Base-by-base conservation (phyloP, 1,140 invertebrate genomes). In the Papilio polytes region DNA sequence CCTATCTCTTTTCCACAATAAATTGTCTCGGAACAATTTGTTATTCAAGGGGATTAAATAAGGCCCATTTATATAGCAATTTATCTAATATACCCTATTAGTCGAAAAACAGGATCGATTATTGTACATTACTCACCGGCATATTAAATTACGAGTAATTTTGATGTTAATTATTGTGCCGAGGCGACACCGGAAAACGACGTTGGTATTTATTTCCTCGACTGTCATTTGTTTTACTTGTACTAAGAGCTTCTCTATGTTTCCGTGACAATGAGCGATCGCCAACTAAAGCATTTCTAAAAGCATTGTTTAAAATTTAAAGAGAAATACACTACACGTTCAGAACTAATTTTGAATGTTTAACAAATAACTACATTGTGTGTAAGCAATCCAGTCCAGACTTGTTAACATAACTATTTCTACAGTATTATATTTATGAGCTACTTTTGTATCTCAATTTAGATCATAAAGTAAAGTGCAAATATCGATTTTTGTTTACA, bases 41-140 rank as follows among this genome's bases (percentile, higher is more conserved):
- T 85, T 83, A 83, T 83, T 84, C 77, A 72, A 80, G 66, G 80
- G 80, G 81, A 83, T 85, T 85, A 85, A 85, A 87, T 84, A 81
- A 72, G 63, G 70, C 79, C 74, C 78, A 86, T 87, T 85, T 83
- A 86, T 87, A 80, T 82, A 80, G 81, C 77, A 81, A 84, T 87
- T 86, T 82, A 84, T 85, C 80, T 85, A 83, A 84, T 86, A 85
- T 83, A 63, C 78, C 80, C 80, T 84, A 84, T 85, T 85, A 83
- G 80, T 78, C 72, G 73, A 78, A 77, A 77, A 78, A 74, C 72
- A 59, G 77, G 82, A 84, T 81, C 78, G 81, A 86, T 83, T 79
- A 79, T 36, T 2, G 77, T 31, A 73, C 70, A 81, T 85, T 81
- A 84, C 78, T 85, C 82, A 82, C 13, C n/a, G 44, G 46, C n/a